Percentiles rank a stretch among this genome's conserved stretches.
Conservation (phyloP, 1,140 invertebrate genomes). For the Aphaenogaster ashmeadi region DNA sequence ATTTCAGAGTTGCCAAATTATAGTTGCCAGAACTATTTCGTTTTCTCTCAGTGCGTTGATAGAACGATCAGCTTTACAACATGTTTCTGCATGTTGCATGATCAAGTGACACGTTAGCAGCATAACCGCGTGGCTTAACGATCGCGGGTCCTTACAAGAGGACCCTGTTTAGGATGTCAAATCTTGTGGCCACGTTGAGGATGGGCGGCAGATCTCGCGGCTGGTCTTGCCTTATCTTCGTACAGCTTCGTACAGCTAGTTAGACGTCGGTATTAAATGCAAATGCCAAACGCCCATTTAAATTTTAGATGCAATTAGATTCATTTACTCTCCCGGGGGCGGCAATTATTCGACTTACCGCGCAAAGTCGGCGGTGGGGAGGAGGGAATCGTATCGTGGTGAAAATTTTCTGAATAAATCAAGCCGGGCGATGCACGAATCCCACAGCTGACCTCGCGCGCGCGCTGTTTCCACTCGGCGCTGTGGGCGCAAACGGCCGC, state of each 20-base stretch:
- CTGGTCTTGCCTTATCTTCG: conserved; percentile 71
- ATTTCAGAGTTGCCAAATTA: no score
- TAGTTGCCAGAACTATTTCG: no score
- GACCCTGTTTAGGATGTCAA: conserved; percentile 45
- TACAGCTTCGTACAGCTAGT: conserved; percentile 78
- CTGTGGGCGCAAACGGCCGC: conserved; percentile 39
- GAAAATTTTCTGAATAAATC: conserved; percentile 75
- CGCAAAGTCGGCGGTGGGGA: conserved; percentile 10
- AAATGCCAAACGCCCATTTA: conserved; percentile 82
- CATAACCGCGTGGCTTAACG: conserved; percentile 13
- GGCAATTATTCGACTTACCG: conserved; percentile 81
- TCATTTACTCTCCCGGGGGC: conserved; percentile 80
- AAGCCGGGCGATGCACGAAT: conserved; percentile 68
- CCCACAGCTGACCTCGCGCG: conserved; percentile 46
- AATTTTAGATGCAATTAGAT: conserved; percentile 86
- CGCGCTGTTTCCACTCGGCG: conserved; percentile 57
- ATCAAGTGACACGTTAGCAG: neutral
- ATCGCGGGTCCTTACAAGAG: neutral
- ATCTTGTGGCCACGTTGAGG: conserved; percentile 45
- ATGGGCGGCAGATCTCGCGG: conserved; percentile 39
- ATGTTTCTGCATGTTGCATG: neutral
- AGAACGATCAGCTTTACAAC: neutral
- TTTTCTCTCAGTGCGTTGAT: neutral
- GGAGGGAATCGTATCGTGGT: conserved; percentile 61
- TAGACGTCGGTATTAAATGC: conserved; percentile 83